Evolutionary conservation across 35 echinoderm and acorn worm species (phyloP).

Genomic region (Strongylocentrotus purpuratus): DNA sequence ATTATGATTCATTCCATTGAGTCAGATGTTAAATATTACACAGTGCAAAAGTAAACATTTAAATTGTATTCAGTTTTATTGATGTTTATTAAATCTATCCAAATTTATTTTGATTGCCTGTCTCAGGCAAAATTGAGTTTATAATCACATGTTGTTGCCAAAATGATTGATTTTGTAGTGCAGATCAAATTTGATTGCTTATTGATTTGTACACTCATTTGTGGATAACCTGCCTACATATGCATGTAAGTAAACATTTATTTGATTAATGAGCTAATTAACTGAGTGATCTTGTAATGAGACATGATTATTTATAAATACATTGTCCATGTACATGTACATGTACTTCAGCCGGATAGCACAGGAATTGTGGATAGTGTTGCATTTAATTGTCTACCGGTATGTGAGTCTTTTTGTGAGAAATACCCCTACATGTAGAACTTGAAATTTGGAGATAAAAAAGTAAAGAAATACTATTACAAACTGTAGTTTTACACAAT

Average conservation of each 20-base stretch:
- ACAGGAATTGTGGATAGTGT: too few species aligned
- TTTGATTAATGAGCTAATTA: not conserved
- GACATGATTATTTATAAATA: not conserved
- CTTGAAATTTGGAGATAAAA: too few species aligned
- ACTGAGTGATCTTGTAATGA: not conserved
- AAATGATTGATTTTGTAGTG: not conserved
- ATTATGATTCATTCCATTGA: conserved; percentile 4
- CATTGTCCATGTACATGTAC: too few species aligned
- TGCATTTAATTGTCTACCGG: too few species aligned
- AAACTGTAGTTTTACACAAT: too few species aligned
- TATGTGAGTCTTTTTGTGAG: too few species aligned
- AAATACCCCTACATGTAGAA: too few species aligned
- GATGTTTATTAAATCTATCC: too few species aligned
- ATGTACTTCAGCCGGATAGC: too few species aligned
- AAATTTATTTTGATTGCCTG: not conserved
- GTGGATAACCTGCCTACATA: not conserved
- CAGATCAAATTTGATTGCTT: not conserved
- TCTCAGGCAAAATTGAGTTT: not conserved
- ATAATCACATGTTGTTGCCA: not conserved
- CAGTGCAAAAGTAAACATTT: not conserved
- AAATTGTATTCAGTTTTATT: too few species aligned
- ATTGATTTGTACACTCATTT: not conserved
- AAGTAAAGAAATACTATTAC: too few species aligned
- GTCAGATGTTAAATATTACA: not conserved
- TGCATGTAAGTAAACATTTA: not conserved